Evolutionary conservation across 2,888 invertebrate genomes (phyloP).

Genomic region (Watsonalla cultraria): DNA sequence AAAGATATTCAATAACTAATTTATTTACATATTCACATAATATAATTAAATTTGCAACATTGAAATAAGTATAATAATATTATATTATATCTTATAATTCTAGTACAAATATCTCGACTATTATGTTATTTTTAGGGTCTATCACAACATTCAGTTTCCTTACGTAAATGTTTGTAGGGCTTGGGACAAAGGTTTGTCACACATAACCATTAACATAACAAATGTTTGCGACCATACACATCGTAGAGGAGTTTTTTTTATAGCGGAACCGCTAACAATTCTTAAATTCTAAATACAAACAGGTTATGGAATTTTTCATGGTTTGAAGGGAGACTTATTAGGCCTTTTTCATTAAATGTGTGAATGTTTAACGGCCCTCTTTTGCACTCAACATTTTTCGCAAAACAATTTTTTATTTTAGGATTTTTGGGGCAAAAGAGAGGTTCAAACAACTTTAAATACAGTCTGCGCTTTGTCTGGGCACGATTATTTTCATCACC

Average conservation of each 20-base stretch:
- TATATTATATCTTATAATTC: slow-evolving; percentile 42
- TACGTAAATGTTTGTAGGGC: slow-evolving; percentile 19
- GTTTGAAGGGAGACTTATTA: too few relatives aligned
- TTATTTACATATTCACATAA: slow-evolving; percentile 78
- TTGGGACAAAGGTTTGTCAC: neutral
- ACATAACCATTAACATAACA: neutral
- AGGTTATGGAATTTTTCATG: neutral
- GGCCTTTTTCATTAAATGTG: too few relatives aligned
- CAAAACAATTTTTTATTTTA: too few relatives aligned
- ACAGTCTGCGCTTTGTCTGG: too few relatives aligned
- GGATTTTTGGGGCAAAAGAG: too few relatives aligned
- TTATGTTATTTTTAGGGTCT: slow-evolving; percentile 43
- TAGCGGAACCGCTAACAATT: neutral
- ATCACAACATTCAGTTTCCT: slow-evolving; percentile 76
- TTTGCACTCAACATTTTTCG: too few relatives aligned
- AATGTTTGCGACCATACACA: neutral
- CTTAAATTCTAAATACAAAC: neutral
- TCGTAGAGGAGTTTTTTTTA: neutral
- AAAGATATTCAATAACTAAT: slow-evolving; percentile 55
- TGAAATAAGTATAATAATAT: slow-evolving; percentile 53
- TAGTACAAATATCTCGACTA: slow-evolving; percentile 56
- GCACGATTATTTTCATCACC: too few relatives aligned
- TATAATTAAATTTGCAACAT: slow-evolving; percentile 64
- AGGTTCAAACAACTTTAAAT: too few relatives aligned
- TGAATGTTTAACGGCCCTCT: too few relatives aligned